Conservation (phyloP, 2,797 vertebrate genomes). For the Paguma larvata region DNA sequence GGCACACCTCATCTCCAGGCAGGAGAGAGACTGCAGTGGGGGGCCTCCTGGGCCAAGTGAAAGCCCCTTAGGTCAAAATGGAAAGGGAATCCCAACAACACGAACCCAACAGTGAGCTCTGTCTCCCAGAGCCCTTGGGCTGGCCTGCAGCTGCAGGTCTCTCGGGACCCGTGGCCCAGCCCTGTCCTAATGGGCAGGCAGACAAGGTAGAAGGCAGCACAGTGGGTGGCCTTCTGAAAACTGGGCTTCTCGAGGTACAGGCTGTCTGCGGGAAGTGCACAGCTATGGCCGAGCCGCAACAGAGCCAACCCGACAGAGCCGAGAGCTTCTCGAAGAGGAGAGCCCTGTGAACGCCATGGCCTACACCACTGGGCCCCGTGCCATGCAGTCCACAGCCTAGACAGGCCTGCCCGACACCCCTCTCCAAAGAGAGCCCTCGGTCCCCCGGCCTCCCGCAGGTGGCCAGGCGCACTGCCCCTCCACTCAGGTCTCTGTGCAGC, state of each 20-base stretch:
- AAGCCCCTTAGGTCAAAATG: background rate
- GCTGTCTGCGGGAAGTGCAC: background rate
- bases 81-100: background rate
- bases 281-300: fast-evolving
- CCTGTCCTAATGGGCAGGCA: background rate
- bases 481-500: background rate
- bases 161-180: fast-evolving
- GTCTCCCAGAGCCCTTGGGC: background rate
- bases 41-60: background rate
- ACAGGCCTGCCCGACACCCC: fast-evolving
- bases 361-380: fast-evolving
- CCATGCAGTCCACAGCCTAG: fast-evolving
- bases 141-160: background rate
- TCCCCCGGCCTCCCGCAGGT: too few species aligned
- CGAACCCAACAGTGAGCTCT: background rate
- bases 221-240: background rate
- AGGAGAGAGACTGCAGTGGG: background rate
- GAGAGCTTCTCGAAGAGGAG: background rate
- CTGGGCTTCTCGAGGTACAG: fast-evolving
- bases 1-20: background rate
- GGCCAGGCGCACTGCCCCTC: background rate
- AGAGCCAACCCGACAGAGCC: fast-evolving
- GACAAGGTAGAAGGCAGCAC: fast-evolving
- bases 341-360: fast-evolving
- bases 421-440: background rate